Percentiles rank a stretch among this genome's conserved stretches.
Evolutionary conservation across 2,888 invertebrate genomes (phyloP).

Genomic region (Drosophila peninsularis): DNA sequence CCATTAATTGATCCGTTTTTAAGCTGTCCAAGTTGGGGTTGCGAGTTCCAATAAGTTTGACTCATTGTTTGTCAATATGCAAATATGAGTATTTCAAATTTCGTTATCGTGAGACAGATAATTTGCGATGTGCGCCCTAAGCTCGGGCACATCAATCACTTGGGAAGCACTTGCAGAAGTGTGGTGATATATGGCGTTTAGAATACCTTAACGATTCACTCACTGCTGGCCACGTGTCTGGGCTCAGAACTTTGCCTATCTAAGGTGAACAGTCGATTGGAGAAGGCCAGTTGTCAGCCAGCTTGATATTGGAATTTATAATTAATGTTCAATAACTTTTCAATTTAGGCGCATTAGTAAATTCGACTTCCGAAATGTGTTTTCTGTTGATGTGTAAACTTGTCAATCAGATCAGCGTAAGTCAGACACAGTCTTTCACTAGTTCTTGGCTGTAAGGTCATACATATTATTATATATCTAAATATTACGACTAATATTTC

Average conservation of each 20-base stretch:
- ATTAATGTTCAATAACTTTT: conserved; percentile 72
- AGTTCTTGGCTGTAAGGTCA: conserved; percentile 59
- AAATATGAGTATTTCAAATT: conserved; percentile 24
- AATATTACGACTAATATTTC: conserved; percentile 44
- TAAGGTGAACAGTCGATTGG: conserved; percentile 53
- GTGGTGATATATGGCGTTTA: conserved; percentile 33
- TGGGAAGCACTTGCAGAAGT: conserved; percentile 17
- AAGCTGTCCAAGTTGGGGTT: not conserved
- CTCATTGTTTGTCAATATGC: conserved; percentile 37
- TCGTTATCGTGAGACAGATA: conserved; percentile 2
- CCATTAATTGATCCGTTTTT: conserved; percentile 13
- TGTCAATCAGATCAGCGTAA: conserved; percentile 62
- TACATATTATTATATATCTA: conserved; percentile 33
- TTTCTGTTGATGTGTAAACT: conserved; percentile 52
- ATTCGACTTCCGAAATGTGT: conserved; percentile 34
- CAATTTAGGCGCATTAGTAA: conserved; percentile 47
- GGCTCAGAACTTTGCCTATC: conserved; percentile 47
- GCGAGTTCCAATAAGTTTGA: conserved; percentile 14
- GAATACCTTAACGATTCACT: conserved; percentile 38
- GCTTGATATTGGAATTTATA: conserved; percentile 63
- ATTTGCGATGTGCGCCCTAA: not conserved
- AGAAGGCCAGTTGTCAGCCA: conserved; percentile 61
- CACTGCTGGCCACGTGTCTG: conserved; percentile 46
- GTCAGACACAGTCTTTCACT: conserved; percentile 20
- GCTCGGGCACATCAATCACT: conserved; percentile 52